These are phyloP conservation scores for Oxygymnocypris stewartii DNA, from an alignment of 2,113 vertebrate species.

Conservation along the genomic window DNA sequence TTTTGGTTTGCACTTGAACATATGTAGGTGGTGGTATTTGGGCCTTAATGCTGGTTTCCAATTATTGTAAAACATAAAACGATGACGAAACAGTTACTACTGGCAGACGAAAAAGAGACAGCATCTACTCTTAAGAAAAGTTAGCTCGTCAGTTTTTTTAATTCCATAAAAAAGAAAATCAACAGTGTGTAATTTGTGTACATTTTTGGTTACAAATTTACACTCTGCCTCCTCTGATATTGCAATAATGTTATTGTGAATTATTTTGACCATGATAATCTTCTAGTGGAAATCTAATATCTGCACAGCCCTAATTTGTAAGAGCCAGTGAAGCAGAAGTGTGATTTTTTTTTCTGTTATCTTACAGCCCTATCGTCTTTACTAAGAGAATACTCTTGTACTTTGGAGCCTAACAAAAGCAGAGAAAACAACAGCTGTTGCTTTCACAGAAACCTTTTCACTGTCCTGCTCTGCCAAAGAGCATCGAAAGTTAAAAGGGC, in stretches of 20 bases:
- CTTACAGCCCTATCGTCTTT: slow-evolving; percentile 66
- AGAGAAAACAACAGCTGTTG: slow-evolving; percentile 87
- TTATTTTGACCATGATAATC: neutral
- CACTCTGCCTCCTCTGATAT: neutral
- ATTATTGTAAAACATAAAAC: neutral
- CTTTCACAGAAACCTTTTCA: slow-evolving; percentile 88
- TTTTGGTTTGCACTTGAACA: neutral
- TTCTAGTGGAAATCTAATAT: neutral
- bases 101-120: neutral
- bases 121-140: neutral
- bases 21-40: neutral
- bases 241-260: neutral
- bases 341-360: slow-evolving; percentile 43
- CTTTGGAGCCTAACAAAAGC: slow-evolving; percentile 64
- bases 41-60: neutral
- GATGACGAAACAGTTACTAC: neutral
- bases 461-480: slow-evolving; percentile 70
- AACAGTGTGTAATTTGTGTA: neutral
- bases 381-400: slow-evolving; percentile 67
- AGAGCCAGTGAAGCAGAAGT: slow-evolving; percentile 27
- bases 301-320: neutral
- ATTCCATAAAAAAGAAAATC: neutral
- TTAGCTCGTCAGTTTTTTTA: too few species aligned
- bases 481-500: slow-evolving; percentile 65
- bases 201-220: neutral